Conservation (phyloP, 2,888 invertebrate genomes). For the Mythimna lalbum region DNA sequence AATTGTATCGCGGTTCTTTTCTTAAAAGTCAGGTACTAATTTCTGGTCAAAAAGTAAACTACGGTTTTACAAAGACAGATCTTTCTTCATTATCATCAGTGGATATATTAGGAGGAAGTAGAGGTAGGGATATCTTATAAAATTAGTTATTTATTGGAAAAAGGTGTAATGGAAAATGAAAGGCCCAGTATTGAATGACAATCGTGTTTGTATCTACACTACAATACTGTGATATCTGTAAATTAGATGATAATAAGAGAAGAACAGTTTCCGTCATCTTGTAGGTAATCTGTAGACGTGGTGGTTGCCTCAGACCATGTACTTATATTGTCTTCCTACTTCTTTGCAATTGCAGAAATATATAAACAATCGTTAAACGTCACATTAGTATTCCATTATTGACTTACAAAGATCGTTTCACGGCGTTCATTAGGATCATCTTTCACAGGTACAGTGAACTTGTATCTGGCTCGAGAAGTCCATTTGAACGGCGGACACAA, state of each 20-base stretch:
- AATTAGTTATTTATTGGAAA: background rate
- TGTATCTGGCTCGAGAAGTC: conserved; percentile 83
- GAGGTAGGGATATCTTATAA: background rate
- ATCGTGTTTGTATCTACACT: background rate
- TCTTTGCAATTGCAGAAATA: conserved; percentile 8
- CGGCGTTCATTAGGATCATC: conserved; percentile 68
- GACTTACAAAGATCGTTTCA: conserved; percentile 84
- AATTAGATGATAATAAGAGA: background rate
- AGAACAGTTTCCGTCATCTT: background rate
- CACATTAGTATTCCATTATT: conserved; percentile 9
- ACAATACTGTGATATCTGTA: background rate
- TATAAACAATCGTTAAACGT: conserved; percentile 10
- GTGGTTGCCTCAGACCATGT: background rate
- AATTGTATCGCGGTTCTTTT: background rate
- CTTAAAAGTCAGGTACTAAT: no score
- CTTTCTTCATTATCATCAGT: background rate
- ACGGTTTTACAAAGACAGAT: background rate
- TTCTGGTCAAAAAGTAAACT: background rate
- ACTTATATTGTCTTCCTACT: no score
- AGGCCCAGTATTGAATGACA: background rate
- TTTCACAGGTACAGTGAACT: conserved; percentile 72
- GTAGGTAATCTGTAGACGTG: background rate
- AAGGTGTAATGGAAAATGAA: background rate
- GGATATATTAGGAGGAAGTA: background rate
- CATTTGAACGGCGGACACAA: conserved; percentile 87